phyloP scores from a whole-genome alignment of 1,140 invertebrate species.

The Bombus ignitus region DNA sequence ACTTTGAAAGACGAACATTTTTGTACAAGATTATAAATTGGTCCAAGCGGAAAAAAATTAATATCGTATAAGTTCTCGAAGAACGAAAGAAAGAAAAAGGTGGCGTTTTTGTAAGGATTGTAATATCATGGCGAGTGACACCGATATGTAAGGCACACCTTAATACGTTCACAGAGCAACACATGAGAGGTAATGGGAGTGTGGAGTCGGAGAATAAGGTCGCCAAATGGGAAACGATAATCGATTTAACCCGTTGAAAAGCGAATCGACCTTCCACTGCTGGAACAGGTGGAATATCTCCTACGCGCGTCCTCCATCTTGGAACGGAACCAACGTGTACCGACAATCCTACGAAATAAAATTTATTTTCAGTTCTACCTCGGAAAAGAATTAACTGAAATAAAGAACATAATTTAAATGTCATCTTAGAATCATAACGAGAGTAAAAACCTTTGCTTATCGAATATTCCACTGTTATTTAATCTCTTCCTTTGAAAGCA shows the following conservation, averaged over 20 bases:
- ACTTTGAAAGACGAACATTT: not conserved
- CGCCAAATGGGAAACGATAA: conserved; percentile 56
- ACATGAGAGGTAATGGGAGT: not conserved
- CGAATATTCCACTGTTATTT: not conserved
- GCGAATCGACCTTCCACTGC: conserved; percentile 20
- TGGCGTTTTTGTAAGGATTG: not conserved
- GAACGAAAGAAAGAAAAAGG: not conserved
- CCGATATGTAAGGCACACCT: not conserved
- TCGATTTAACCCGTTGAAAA: conserved; percentile 55
- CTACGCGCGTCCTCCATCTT: not conserved
- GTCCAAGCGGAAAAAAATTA: not conserved
- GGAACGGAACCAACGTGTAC: not conserved
- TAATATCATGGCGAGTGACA: not conserved
- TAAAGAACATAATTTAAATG: not conserved
- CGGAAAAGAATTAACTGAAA: not conserved
- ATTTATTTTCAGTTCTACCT: not conserved
- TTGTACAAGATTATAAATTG: not conserved
- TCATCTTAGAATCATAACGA: too few relatives aligned
- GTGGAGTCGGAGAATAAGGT: conserved; percentile 8
- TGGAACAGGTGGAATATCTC: conserved; percentile 38
- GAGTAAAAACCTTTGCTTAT: not conserved
- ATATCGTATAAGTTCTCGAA: not conserved
- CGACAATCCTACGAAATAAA: not conserved
- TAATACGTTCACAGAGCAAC: not conserved
- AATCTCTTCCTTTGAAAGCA: not conserved